phyloP scores from a whole-genome alignment of 2,888 invertebrate species.

The Andricus quercusramuli region DNA sequence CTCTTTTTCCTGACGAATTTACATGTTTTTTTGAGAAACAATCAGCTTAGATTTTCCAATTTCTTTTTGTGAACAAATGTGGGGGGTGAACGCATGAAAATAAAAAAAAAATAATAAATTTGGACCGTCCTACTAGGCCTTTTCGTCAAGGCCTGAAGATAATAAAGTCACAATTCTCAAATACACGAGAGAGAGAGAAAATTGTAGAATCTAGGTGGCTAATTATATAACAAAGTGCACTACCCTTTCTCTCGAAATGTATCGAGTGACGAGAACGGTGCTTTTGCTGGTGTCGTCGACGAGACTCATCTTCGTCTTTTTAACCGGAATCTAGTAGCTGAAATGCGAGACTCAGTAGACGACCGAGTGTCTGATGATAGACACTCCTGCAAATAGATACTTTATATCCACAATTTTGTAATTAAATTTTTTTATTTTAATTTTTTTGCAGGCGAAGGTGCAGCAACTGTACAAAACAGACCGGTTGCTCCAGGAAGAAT shows the following conservation, averaged over 20 bases:
- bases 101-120: no score
- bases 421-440: not conserved
- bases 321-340: conserved; percentile 53
- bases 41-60: no score
- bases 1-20: no score
- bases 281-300: conserved; percentile 34
- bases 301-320: conserved; percentile 40
- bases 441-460: conserved; percentile 83
- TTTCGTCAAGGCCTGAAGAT: not conserved
- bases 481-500: conserved; percentile 87
- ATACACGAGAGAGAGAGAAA: not conserved
- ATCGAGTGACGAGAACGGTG: conserved; percentile 29
- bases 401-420: not conserved
- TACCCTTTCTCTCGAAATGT: conserved; percentile 8
- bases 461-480: conserved; percentile 88
- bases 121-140: not conserved
- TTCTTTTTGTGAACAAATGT: no score
- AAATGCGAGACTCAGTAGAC: conserved; percentile 49
- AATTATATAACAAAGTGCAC: conserved; percentile 20
- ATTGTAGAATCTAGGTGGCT: not conserved
- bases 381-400: conserved; percentile 8
- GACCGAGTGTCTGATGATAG: conserved; percentile 8
- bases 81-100: no score
- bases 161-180: not conserved
- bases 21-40: no score